A percentile compares a stretch with the other conserved stretches of the same genome.
Conservation (phyloP, 2,113 vertebrate species). For the Rhadina sibilatrix region DNA sequence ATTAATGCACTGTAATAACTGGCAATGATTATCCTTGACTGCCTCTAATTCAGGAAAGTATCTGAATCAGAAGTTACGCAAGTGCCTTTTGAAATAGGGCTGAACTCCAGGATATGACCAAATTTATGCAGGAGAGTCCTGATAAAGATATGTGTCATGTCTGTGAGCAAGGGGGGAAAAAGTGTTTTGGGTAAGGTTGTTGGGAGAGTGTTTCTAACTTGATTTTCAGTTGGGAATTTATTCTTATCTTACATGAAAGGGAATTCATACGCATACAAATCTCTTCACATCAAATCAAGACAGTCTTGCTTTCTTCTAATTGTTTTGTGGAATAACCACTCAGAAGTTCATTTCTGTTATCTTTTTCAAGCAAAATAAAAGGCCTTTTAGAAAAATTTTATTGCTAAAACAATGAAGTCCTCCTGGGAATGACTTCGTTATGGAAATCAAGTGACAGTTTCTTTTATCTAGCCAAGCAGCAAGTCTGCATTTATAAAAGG, state of each 20-base stretch:
- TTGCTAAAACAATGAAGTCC: slow-evolving; percentile 79
- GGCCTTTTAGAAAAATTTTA: slow-evolving; percentile 75
- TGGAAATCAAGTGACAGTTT: slow-evolving; percentile 78
- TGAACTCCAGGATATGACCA: neutral
- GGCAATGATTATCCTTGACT: neutral
- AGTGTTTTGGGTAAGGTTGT: neutral
- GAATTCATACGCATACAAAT: slow-evolving; percentile 40
- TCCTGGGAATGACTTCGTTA: slow-evolving; percentile 75
- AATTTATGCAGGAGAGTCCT: neutral
- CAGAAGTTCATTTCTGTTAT: slow-evolving; percentile 75
- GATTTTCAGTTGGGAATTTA: neutral
- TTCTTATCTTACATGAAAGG: neutral
- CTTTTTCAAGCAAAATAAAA: slow-evolving; percentile 76
- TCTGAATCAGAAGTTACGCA: neutral
- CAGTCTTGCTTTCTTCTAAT: slow-evolving; percentile 48
- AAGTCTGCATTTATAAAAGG: slow-evolving; percentile 80
- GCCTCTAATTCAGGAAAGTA: neutral
- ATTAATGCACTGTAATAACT: neutral
- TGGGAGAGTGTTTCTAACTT: neutral
- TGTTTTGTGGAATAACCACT: slow-evolving; percentile 68
- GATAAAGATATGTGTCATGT: neutral
- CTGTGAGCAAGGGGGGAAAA: neutral
- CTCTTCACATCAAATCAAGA: slow-evolving; percentile 35
- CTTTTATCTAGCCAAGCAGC: slow-evolving; percentile 78
- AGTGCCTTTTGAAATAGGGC: neutral